Conservation (phyloP, 2,797 vertebrate genomes). For the Eurystomus glaucurus region DNA sequence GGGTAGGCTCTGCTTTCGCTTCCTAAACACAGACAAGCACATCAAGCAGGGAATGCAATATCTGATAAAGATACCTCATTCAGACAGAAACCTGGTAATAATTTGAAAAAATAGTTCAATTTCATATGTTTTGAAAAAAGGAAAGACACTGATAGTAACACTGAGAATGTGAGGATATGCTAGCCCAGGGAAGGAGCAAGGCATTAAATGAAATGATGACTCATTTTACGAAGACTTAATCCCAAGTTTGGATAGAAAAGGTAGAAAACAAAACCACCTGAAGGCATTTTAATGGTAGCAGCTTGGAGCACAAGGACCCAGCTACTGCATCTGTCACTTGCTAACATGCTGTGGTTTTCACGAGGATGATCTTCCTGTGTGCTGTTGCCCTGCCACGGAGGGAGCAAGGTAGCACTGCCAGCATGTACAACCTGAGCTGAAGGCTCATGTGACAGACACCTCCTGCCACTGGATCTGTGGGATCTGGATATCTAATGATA, state of each 20-base stretch:
- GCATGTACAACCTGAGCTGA: rapidly evolving
- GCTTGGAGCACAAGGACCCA: neutral
- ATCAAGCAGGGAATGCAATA: neutral
- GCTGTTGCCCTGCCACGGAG: rapidly evolving
- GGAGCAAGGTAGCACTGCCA: rapidly evolving
- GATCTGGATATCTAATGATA: neutral
- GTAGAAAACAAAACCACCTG: neutral
- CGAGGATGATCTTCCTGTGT: neutral
- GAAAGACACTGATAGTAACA: neutral
- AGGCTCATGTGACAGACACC: neutral
- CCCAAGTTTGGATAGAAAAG: neutral
- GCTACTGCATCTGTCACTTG: rapidly evolving
- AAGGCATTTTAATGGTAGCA: neutral
- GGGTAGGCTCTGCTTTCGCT: neutral
- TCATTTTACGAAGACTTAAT: neutral
- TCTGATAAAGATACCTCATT: neutral
- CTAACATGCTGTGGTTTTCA: neutral
- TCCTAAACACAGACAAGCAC: neutral
- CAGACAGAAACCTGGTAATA: neutral
- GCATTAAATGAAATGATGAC: neutral
- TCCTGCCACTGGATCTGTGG: neutral
- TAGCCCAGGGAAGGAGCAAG: neutral
- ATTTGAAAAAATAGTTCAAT: neutral
- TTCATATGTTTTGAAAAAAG: neutral
- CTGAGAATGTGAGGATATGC: neutral